phyloP scores from a whole-genome alignment of 1,140 invertebrate species.

The Pristionchus pacificus region DNA sequence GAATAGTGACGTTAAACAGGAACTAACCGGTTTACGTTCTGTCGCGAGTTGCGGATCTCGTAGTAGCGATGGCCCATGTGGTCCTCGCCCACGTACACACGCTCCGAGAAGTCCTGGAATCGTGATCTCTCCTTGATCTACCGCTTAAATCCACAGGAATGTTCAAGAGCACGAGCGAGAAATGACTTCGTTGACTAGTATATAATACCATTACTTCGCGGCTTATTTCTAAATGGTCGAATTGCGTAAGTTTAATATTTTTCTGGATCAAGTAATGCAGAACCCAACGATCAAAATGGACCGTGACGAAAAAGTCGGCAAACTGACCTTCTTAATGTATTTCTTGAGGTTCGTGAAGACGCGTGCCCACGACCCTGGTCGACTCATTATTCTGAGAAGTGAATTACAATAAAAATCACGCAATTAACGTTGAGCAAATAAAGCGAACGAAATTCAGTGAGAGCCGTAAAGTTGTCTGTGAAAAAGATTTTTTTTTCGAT shows the following conservation, averaged over 20 bases:
- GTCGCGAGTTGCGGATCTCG: conserved; percentile 26
- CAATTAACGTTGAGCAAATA: too few relatives aligned
- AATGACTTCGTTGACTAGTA: conserved; percentile 26
- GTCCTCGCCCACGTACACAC: conserved; percentile 19
- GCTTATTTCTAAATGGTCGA: not conserved
- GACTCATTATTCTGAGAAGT: too few relatives aligned
- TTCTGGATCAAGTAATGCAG: too few relatives aligned
- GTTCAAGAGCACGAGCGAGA: not conserved
- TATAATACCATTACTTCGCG: too few relatives aligned
- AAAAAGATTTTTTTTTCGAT: too few relatives aligned
- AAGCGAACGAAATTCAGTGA: too few relatives aligned
- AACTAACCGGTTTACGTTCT: conserved; percentile 23
- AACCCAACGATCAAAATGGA: not conserved
- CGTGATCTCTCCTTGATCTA: not conserved
- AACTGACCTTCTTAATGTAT: conserved; percentile 17
- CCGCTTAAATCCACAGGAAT: not conserved
- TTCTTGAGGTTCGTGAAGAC: conserved; percentile 25
- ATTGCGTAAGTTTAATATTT: conserved; percentile 1
- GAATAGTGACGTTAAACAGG: not conserved
- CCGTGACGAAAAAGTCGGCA: not conserved
- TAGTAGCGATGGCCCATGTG: conserved; percentile 21
- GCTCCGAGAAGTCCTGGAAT: not conserved
- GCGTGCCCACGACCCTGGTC: conserved; percentile 28
- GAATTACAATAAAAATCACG: too few relatives aligned
- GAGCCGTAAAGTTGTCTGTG: too few relatives aligned